These are phyloP conservation scores for Pseudolaguvia tuberculata DNA, from an alignment of 2,113 vertebrate species.

Conservation along the genomic window DNA sequence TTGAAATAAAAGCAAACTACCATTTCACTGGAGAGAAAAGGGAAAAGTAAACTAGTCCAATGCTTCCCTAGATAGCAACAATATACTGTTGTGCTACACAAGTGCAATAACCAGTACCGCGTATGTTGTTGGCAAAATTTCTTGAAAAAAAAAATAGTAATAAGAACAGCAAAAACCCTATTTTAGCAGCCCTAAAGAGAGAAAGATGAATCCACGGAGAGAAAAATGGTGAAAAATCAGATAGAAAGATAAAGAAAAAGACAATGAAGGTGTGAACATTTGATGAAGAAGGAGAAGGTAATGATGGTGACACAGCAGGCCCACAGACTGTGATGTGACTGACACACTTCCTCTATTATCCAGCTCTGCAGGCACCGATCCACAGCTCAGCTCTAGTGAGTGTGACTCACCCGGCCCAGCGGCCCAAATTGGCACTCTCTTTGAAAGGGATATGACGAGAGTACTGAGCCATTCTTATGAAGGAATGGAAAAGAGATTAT, in stretches of 20 bases:
- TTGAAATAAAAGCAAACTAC: no score
- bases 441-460: conserved; percentile 45
- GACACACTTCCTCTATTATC: conserved; percentile 51
- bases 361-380: conserved; percentile 40
- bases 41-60: not conserved
- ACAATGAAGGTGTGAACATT: conserved; percentile 26
- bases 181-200: conserved; percentile 14
- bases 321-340: conserved; percentile 41
- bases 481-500: conserved; percentile 48
- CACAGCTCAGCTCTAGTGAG: conserved; percentile 32
- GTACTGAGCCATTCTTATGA: conserved; percentile 42
- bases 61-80: not conserved
- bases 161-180: not conserved
- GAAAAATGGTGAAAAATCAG: conserved; percentile 1
- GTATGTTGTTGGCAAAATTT: not conserved
- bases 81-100: not conserved
- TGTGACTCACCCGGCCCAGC: conserved; percentile 36
- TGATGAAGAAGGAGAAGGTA: conserved; percentile 34
- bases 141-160: not conserved
- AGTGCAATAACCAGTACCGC: not conserved
- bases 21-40: no score
- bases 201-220: not conserved
- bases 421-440: conserved; percentile 48
- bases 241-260: not conserved
- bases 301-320: conserved; percentile 35